Conservation (phyloP, 2,888 invertebrate genomes). For the Prosopocoilus inquinatus region DNA sequence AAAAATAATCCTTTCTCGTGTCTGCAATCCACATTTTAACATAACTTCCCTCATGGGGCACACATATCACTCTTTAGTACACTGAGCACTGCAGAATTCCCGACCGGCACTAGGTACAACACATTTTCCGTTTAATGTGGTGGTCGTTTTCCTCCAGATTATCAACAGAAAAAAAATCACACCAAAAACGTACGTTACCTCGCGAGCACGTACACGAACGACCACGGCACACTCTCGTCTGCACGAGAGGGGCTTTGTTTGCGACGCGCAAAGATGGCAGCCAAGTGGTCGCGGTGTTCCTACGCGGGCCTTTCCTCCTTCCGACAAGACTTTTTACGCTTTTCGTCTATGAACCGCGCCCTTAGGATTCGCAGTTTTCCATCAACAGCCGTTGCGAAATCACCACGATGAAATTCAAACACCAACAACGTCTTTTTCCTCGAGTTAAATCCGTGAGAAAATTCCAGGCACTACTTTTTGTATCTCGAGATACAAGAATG, state of each 20-base stretch:
- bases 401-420: neutral
- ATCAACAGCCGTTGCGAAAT: neutral
- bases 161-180: neutral
- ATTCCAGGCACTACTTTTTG: slow-evolving; percentile 42
- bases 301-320: slow-evolving; percentile 34
- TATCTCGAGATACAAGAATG: slow-evolving; percentile 38
- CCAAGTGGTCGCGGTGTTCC: slow-evolving; percentile 38
- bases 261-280: slow-evolving; percentile 48
- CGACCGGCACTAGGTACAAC: slow-evolving; percentile 37
- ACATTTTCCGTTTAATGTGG: slow-evolving; percentile 30
- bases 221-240: slow-evolving; percentile 30
- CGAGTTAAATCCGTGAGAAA: slow-evolving; percentile 33
- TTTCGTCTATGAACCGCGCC: neutral
- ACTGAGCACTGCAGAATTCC: slow-evolving; percentile 36
- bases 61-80: slow-evolving; percentile 29
- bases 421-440: neutral
- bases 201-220: slow-evolving; percentile 24
- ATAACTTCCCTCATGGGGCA: slow-evolving; percentile 50
- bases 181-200: slow-evolving; percentile 22
- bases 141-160: slow-evolving; percentile 1
- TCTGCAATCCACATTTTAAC: slow-evolving; percentile 67
- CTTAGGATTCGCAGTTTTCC: neutral
- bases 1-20: slow-evolving; percentile 66
- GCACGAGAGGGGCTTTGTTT: slow-evolving; percentile 39
- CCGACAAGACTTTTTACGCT: neutral